phyloP scores from a whole-genome alignment of 2,888 invertebrate genomes.

The Clunio marinus region DNA sequence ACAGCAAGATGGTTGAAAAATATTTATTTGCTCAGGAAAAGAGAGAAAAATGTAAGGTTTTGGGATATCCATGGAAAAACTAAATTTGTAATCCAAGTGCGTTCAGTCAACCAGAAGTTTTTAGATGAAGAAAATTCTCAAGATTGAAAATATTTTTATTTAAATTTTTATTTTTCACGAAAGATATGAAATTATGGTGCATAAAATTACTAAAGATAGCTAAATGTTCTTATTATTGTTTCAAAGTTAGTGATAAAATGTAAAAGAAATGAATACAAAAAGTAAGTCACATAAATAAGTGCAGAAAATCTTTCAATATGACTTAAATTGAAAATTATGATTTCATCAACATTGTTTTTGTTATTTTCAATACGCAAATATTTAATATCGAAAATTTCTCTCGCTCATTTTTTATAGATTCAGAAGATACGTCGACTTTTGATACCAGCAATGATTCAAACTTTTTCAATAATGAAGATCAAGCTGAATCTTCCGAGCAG shows the following conservation, averaged over 20 bases:
- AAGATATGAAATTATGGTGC: background rate
- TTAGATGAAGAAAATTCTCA: background rate
- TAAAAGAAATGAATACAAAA: background rate
- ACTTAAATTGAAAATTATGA: too few species aligned
- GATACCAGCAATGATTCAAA: background rate
- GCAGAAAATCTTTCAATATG: too few species aligned
- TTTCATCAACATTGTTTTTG: too few species aligned
- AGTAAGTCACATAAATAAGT: too few species aligned
- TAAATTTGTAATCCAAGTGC: too few species aligned
- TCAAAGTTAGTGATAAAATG: background rate
- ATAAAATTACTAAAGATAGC: background rate
- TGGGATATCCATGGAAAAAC: background rate
- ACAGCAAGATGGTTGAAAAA: conserved; percentile 9
- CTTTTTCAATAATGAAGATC: background rate
- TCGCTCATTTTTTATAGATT: background rate
- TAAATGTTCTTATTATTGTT: background rate
- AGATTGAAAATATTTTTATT: too few species aligned
- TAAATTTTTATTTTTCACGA: background rate
- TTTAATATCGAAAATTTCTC: too few species aligned
- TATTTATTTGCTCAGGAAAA: background rate
- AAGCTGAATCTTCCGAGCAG: conserved; percentile 53
- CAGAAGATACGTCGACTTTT: background rate
- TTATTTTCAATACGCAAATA: too few species aligned
- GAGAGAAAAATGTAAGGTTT: conserved; percentile 10
- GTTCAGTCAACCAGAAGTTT: background rate